These are phyloP conservation scores for Amphiprion ocellaris DNA, from an alignment of 2,113 vertebrate genomes.

Conservation along the genomic window DNA sequence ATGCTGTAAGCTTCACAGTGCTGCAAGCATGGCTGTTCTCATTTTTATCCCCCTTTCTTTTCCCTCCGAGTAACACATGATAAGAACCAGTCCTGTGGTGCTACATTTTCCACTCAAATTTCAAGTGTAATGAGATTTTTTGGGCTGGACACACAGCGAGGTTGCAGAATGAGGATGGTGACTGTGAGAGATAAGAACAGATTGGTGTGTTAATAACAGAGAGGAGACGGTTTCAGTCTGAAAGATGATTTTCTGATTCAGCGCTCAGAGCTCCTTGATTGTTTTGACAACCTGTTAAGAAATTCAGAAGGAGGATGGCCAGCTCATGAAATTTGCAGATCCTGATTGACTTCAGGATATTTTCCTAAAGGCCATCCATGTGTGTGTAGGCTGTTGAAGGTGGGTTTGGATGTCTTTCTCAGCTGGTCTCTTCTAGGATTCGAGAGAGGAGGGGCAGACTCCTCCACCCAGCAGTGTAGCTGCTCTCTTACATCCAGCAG, in stretches of 20 bases:
- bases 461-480: conserved; percentile 22
- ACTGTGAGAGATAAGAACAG: conserved; percentile 36
- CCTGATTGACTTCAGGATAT: conserved; percentile 61
- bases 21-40: too few relatives aligned
- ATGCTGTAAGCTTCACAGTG: too few relatives aligned
- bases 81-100: conserved; percentile 26
- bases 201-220: conserved; percentile 36
- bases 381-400: conserved; percentile 21
- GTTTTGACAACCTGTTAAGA: conserved; percentile 56
- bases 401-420: conserved; percentile 16
- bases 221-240: conserved; percentile 9
- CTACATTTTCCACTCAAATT: conserved; percentile 33
- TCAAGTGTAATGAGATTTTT: conserved; percentile 37
- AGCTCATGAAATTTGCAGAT: conserved; percentile 71
- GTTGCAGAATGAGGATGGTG: conserved; percentile 14
- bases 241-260: conserved; percentile 61
- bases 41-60: neutral
- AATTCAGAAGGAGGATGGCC: conserved; percentile 53
- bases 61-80: conserved; percentile 14
- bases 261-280: conserved; percentile 26
- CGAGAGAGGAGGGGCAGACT: neutral
- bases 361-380: conserved; percentile 32
- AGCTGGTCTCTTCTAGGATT: conserved; percentile 28
- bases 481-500: conserved; percentile 24
- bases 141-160: neutral